Percentiles rank a stretch among this genome's conserved stretches.
Conservation (phyloP, 2,888 invertebrate genomes). For the Pristionchus fissidentatus region DNA sequence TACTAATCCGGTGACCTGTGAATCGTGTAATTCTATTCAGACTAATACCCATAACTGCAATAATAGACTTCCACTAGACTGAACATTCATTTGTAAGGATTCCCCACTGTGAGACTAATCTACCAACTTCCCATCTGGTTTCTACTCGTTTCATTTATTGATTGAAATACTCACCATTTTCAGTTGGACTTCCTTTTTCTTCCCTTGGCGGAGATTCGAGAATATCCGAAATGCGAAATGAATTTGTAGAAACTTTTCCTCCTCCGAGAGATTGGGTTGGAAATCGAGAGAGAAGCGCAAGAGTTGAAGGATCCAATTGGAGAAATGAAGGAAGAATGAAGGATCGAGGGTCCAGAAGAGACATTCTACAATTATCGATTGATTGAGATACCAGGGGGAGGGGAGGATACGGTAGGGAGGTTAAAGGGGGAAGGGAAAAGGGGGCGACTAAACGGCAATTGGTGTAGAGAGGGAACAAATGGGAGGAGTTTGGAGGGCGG, state of each 20-base stretch:
- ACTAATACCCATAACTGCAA: slow-evolving; percentile 35
- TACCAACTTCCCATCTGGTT: not conserved
- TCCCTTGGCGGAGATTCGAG: slow-evolving; percentile 54
- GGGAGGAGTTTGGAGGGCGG: slow-evolving; percentile 51
- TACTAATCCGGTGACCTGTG: slow-evolving; percentile 38
- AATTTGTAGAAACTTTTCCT: slow-evolving; percentile 48
- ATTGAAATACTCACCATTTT: not conserved
- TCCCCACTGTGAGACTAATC: not conserved
- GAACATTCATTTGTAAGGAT: slow-evolving; percentile 30
- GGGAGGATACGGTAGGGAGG: slow-evolving; percentile 47
- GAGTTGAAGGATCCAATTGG: slow-evolving; percentile 55
- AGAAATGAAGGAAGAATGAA: slow-evolving; percentile 59
- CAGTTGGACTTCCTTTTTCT: slow-evolving; percentile 50
- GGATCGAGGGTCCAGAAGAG: slow-evolving; percentile 58
- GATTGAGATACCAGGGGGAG: slow-evolving; percentile 24
- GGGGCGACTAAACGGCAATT: slow-evolving; percentile 30
- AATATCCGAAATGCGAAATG: slow-evolving; percentile 64
- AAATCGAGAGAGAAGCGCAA: slow-evolving; percentile 12
- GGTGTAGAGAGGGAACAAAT: slow-evolving; percentile 49
- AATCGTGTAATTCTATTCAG: slow-evolving; percentile 40
- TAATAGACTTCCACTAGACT: slow-evolving; percentile 35
- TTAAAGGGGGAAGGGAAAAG: slow-evolving; percentile 18
- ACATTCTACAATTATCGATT: slow-evolving; percentile 53
- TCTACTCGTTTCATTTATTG: not conserved
- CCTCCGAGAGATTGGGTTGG: slow-evolving; percentile 34